Evolutionary conservation across 2,888 invertebrate genomes (phyloP).

Genomic region (Luffia ferchaultella): DNA sequence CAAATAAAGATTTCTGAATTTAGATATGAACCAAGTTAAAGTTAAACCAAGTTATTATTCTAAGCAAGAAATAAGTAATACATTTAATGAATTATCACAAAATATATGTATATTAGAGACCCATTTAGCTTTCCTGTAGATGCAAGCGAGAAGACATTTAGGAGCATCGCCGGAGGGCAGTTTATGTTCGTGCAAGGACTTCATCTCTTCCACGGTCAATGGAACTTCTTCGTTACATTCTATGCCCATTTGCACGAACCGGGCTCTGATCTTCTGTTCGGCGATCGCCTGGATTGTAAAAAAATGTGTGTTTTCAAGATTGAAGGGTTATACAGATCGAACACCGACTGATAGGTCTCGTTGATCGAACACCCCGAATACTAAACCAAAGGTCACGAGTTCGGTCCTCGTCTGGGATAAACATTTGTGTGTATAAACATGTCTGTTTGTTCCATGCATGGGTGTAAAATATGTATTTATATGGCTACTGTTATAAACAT

Average conservation of each 20-base stretch:
- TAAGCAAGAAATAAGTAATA: no score
- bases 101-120: no score
- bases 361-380: no score
- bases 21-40: no score
- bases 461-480: neutral
- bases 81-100: no score
- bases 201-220: constrained; percentile 31
- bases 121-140: constrained; percentile 44
- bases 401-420: neutral
- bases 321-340: no score
- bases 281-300: constrained; percentile 26
- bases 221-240: constrained; percentile 35
- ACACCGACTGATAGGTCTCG: no score
- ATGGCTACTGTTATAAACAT: neutral
- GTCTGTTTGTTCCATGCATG: no score
- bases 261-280: constrained; percentile 34
- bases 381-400: no score
- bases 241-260: constrained; percentile 33
- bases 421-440: no score
- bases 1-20: no score
- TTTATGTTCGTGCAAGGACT: constrained; percentile 33
- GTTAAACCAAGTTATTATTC: no score
- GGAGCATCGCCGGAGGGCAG: constrained; percentile 37
- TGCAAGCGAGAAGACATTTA: constrained; percentile 54
- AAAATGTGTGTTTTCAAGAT: neutral